Evolutionary conservation across 2,888 invertebrate species (phyloP).

Genomic region (Dolomedes plantarius): DNA sequence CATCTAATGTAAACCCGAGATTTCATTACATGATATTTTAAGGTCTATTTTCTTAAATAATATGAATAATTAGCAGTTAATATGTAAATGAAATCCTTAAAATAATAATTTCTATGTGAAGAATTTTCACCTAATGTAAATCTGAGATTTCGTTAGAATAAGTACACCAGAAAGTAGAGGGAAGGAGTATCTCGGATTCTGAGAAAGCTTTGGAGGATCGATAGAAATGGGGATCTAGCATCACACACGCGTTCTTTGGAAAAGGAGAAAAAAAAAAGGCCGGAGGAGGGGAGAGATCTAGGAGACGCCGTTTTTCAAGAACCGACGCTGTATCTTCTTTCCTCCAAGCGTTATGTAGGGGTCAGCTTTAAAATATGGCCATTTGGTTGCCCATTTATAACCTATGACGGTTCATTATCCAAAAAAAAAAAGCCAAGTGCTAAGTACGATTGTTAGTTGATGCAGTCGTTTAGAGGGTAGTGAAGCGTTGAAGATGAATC

Average conservation of each 20-base stretch:
- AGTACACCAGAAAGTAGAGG: too few relatives aligned
- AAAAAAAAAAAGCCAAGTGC: background rate
- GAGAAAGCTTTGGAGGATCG: conserved; percentile 15
- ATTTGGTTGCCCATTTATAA: conserved; percentile 13
- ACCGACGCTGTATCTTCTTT: too few relatives aligned
- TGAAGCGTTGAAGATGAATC: background rate
- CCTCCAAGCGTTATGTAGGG: too few relatives aligned
- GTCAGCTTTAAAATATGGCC: background rate
- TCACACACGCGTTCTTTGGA: background rate
- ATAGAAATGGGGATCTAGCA: conserved; percentile 21
- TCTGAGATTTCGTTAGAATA: background rate
- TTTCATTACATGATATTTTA: too few relatives aligned
- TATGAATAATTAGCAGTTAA: too few relatives aligned
- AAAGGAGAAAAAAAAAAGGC: background rate
- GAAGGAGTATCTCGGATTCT: background rate
- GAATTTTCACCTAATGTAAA: too few relatives aligned
- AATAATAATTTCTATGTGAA: too few relatives aligned
- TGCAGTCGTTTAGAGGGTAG: background rate
- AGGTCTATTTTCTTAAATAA: too few relatives aligned
- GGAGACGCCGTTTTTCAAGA: background rate
- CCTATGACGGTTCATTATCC: conserved; percentile 28
- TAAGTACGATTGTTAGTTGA: background rate
- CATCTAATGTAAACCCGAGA: too few relatives aligned
- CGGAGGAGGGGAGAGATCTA: background rate
- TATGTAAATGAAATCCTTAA: too few relatives aligned